phyloP scores from a whole-genome alignment of 2,797 vertebrate genomes.

The Parambassis ranga region DNA sequence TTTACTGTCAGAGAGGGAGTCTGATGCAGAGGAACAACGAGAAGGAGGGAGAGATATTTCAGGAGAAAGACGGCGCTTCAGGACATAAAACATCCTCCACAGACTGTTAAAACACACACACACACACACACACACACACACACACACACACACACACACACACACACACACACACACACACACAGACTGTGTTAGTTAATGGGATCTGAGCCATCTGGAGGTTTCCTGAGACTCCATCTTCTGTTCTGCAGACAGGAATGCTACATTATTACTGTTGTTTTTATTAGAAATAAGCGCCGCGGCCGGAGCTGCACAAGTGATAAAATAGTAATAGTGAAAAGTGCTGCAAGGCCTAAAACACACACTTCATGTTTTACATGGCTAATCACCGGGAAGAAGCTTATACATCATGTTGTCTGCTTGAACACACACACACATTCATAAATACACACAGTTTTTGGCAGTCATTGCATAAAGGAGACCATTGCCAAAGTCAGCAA shows the following conservation, averaged over 20 bases:
- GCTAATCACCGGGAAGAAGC: neutral
- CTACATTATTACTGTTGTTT: conserved; percentile 8
- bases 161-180: conserved; percentile 14
- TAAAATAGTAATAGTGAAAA: neutral
- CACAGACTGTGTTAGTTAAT: conserved; percentile 24
- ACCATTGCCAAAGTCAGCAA: conserved; percentile 27
- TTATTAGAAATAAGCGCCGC: neutral
- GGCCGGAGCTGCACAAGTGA: neutral
- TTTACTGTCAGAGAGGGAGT: conserved; percentile 39
- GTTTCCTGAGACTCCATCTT: conserved; percentile 2
- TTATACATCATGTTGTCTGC: neutral
- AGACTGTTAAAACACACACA: conserved; percentile 30
- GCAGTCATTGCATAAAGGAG: conserved; percentile 22
- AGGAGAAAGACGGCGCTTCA: conserved; percentile 32
- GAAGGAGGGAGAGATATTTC: conserved; percentile 30
- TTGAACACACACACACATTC: conserved; percentile 19
- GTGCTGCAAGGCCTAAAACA: too few relatives aligned
- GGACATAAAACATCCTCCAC: conserved; percentile 41
- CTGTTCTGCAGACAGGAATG: neutral
- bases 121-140: conserved; percentile 5
- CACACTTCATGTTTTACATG: neutral
- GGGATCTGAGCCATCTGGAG: conserved; percentile 53
- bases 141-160: conserved; percentile 9
- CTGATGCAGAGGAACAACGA: conserved; percentile 5
- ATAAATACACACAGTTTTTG: conserved; percentile 19